A percentile compares a stretch with the other conserved stretches of the same genome.
Evolutionary conservation across 2,113 vertebrate species (phyloP).

Genomic region (Chauna torquata): DNA sequence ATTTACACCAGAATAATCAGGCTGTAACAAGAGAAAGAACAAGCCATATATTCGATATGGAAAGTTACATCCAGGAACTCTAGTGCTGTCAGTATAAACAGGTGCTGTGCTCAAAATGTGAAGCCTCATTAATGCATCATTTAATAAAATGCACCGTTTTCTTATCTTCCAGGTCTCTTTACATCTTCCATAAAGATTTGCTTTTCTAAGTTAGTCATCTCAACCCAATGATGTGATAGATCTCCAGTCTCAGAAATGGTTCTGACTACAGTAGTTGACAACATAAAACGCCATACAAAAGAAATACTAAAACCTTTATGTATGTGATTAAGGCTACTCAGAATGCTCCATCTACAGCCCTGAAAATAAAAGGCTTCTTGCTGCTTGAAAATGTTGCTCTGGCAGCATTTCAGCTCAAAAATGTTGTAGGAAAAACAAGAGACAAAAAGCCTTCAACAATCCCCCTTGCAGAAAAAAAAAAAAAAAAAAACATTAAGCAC

Average conservation of each 20-base stretch:
- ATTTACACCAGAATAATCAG: conserved; percentile 40
- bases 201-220: conserved; percentile 4
- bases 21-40: neutral
- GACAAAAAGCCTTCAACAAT: neutral
- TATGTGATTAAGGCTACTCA: conserved; percentile 13
- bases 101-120: neutral
- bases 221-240: neutral
- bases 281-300: neutral
- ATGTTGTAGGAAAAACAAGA: neutral
- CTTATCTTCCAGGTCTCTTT: neutral
- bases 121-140: conserved; percentile 40
- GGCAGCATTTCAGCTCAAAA: neutral
- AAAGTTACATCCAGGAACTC: neutral
- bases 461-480: neutral
- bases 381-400: neutral
- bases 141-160: conserved; percentile 43
- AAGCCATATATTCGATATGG: neutral
- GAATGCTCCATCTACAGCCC: neutral
- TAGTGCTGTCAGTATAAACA: neutral
- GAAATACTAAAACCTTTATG: conserved; percentile 20
- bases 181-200: conserved; percentile 15
- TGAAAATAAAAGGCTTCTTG: neutral
- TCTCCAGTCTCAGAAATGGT: neutral
- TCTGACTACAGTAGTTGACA: neutral
- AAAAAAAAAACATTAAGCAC: neutral